These are phyloP conservation scores for Orycteropus afer DNA, from an alignment of 2,113 vertebrate species.

Conservation along the genomic window DNA sequence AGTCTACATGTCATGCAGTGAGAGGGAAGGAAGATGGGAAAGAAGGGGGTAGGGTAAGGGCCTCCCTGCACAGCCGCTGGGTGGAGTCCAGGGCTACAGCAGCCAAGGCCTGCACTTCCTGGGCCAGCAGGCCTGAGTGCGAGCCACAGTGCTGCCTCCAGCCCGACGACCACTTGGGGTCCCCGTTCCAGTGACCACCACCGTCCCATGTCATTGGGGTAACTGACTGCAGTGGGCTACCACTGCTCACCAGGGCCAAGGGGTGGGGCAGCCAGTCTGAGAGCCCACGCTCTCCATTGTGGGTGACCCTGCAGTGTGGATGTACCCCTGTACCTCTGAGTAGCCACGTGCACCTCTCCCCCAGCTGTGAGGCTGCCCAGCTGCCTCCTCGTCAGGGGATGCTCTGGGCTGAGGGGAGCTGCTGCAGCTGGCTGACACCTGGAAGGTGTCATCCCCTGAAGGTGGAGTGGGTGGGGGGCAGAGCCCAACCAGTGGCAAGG, in stretches of 20 bases:
- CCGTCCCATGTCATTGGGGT: not conserved
- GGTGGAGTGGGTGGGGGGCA: not conserved
- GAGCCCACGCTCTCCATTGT: not conserved
- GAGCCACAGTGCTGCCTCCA: not conserved
- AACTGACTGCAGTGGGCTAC: not conserved
- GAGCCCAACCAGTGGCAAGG: not conserved
- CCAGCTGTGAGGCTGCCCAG: rapidly evolving
- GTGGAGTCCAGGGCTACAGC: not conserved
- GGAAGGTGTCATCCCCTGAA: not conserved
- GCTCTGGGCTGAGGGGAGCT: not conserved
- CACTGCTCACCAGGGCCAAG: not conserved
- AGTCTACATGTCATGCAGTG: conserved; percentile 69
- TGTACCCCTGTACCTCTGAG: no score
- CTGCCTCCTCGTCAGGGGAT: not conserved
- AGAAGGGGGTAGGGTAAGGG: not conserved
- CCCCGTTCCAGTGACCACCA: not conserved
- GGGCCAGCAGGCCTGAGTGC: not conserved
- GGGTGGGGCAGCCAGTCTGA: not conserved
- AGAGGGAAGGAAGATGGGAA: not conserved
- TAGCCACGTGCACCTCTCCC: not conserved
- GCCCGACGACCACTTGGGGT: not conserved
- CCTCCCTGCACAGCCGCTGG: not conserved
- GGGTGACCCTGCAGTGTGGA: not conserved
- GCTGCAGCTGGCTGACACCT: not conserved
- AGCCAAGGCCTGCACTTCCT: not conserved